phyloP scores from a whole-genome alignment of 2,113 vertebrate genomes.

The Probosciger aterrimus region DNA sequence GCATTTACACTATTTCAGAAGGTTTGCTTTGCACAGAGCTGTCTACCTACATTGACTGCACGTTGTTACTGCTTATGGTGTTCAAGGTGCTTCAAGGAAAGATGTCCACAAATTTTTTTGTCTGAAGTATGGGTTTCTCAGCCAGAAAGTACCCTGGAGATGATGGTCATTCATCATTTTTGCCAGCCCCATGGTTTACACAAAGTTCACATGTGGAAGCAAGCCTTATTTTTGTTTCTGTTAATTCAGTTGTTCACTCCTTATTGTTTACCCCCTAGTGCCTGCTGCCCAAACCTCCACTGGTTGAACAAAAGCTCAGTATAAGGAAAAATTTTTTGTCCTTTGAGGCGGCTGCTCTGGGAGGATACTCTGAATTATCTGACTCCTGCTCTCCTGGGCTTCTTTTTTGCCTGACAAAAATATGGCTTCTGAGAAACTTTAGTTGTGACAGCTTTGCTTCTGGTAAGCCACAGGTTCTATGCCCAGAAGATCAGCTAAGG shows the following conservation, averaged over 20 bases:
- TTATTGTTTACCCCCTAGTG: neutral
- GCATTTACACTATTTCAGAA: neutral
- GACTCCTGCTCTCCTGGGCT: neutral
- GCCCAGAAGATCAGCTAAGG: neutral
- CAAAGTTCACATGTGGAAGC: neutral
- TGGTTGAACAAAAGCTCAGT: neutral
- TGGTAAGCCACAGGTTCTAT: neutral
- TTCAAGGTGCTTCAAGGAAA: neutral
- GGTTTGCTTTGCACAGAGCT: neutral
- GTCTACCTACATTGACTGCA: neutral
- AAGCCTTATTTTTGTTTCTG: neutral
- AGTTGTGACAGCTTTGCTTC: neutral
- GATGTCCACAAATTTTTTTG: rapidly evolving
- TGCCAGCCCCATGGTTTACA: neutral
- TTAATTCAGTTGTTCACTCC: neutral
- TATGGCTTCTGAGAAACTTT: neutral
- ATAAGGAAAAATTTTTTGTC: neutral
- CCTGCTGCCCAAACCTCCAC: neutral
- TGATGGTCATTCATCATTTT: neutral
- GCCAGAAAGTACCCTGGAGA: neutral
- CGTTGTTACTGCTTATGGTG: neutral
- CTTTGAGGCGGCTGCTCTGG: neutral
- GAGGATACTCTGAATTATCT: neutral
- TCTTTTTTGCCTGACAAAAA: neutral
- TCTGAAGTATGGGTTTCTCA: neutral